Base-by-base conservation (phyloP, 2,888 invertebrate species). In the Pollenia labialis region DNA sequence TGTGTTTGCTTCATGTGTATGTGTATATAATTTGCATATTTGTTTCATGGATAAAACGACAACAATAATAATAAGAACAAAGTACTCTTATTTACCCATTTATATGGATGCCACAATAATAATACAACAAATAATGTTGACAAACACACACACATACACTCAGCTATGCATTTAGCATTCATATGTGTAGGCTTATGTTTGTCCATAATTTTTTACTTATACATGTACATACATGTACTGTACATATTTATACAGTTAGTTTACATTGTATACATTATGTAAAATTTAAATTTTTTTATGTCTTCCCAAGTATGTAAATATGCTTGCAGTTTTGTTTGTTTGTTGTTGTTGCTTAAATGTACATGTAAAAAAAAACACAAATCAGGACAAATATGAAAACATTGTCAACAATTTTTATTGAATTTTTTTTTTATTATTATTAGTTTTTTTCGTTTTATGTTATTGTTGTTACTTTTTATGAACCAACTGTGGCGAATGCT, bases 331-430 rank as follows among this genome's bases (percentile, higher is more conserved):
- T 50, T 54, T 18, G 32, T 16, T 62, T 62, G n/a, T 42, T 18
- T 2, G n/a, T 58, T 52, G 12, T 32, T 48, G 42, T 44, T 60
- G 16, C 16, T 68, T 50, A 11, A 56, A 48, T 32, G 12, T 16
- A 32, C 3, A 23, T 2, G 2, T 2, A 58, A 52, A 62, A 62
- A 44, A 60, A 60, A 32, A 42, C 32, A 12, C 72, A 75, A 83
- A 77, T 83, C 71, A 71, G 69, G 71, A 71, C 76, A 83, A 76
- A 71, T 83, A 56, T 56, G 71, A 77, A 77, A 83, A 77, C 76
- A 71, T 77, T 76, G 81, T 68, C 75, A 82, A 82, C 75, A 60
- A 68, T 32, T 69, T 81, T 75, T 81, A 81, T 50, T 66, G 56
- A 48, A 52, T 62, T 69, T 80, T 71, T 77, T 68, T 66, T 44